Conservation (phyloP, 2,888 invertebrate genomes). For the Piscicola geometra region DNA sequence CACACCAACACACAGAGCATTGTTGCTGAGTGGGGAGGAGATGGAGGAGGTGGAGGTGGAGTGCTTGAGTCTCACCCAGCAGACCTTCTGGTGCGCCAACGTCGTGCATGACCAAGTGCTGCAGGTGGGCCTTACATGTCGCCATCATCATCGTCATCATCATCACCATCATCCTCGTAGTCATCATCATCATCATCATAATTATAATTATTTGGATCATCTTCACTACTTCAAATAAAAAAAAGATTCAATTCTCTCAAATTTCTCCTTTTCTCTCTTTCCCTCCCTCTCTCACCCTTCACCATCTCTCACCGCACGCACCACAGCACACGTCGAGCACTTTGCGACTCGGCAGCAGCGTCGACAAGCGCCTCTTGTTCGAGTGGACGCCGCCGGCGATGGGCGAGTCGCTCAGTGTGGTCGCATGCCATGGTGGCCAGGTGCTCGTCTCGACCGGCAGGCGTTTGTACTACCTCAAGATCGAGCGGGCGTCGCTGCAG, state of each 20-base stretch:
- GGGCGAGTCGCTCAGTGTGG: conserved; percentile 76
- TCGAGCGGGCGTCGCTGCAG: conserved; percentile 62
- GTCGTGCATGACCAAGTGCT: conserved; percentile 76
- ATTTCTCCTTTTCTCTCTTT: not conserved
- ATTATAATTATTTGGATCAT: too few relatives aligned
- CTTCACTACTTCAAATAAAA: too few relatives aligned
- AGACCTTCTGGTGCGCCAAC: conserved; percentile 90
- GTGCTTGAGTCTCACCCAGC: conserved; percentile 83
- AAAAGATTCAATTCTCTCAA: too few relatives aligned
- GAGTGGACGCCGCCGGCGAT: conserved; percentile 55
- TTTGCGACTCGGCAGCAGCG: conserved; percentile 68
- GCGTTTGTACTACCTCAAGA: conserved; percentile 75
- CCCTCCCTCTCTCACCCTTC: too few relatives aligned
- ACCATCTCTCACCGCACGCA: not conserved
- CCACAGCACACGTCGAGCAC: conserved; percentile 67
- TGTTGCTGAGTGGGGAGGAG: conserved; percentile 86
- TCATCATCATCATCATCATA: conserved; percentile 4
- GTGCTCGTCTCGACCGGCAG: conserved; percentile 81
- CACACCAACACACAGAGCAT: conserved; percentile 67
- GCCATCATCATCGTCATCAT: too few relatives aligned
- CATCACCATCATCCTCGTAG: conserved; percentile 6
- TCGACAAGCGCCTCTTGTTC: conserved; percentile 62
- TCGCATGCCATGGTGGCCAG: conserved; percentile 73
- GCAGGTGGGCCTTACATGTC: conserved; percentile 57
- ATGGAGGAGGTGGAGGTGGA: conserved; percentile 92